Conservation (phyloP, 92 coral and sea anemone genomes). For the Montipora capitata region DNA sequence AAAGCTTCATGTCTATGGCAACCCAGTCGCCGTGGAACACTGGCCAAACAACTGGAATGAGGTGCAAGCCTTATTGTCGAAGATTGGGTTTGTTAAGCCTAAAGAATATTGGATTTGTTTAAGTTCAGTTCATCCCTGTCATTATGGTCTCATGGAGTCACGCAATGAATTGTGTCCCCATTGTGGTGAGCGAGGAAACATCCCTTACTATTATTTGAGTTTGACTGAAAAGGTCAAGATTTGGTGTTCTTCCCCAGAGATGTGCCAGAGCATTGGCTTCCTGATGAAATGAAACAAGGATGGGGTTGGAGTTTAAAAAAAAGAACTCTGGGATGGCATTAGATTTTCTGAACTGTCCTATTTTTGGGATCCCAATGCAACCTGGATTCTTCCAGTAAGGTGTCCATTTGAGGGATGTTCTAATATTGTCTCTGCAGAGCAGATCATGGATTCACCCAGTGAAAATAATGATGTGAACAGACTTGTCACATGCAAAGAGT, state of each 20-base stretch:
- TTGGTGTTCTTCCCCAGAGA: slow-evolving; percentile 45
- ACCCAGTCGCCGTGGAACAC: slow-evolving; percentile 18
- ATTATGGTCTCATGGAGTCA: slow-evolving; percentile 62
- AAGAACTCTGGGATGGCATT: neutral
- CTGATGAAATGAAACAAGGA: slow-evolving; percentile 32
- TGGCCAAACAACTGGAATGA: slow-evolving; percentile 72
- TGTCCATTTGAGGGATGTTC: slow-evolving; percentile 41
- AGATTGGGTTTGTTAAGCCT: slow-evolving; percentile 54
- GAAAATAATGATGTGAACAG: slow-evolving; percentile 13
- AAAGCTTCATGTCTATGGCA: slow-evolving; percentile 25
- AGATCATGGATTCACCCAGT: slow-evolving; percentile 43
- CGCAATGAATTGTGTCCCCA: slow-evolving; percentile 51
- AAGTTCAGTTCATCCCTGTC: slow-evolving; percentile 46
- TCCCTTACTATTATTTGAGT: slow-evolving; percentile 48
- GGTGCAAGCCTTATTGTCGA: slow-evolving; percentile 39
- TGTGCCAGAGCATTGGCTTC: slow-evolving; percentile 71
- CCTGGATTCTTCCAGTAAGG: slow-evolving; percentile 54
- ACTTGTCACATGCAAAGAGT: slow-evolving; percentile 36
- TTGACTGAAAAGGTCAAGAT: slow-evolving; percentile 28
- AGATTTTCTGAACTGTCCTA: slow-evolving; percentile 50
- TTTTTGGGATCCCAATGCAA: slow-evolving; percentile 68
- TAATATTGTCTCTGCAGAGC: slow-evolving; percentile 49
- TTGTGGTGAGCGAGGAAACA: slow-evolving; percentile 53
- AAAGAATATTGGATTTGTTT: slow-evolving; percentile 65
- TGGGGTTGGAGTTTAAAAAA: slow-evolving; percentile 43